Evolutionary conservation across 2,888 invertebrate genomes (phyloP), one percentile per base, ranked within the genome.

Genomic region (Meandrusa payeni): DNA sequence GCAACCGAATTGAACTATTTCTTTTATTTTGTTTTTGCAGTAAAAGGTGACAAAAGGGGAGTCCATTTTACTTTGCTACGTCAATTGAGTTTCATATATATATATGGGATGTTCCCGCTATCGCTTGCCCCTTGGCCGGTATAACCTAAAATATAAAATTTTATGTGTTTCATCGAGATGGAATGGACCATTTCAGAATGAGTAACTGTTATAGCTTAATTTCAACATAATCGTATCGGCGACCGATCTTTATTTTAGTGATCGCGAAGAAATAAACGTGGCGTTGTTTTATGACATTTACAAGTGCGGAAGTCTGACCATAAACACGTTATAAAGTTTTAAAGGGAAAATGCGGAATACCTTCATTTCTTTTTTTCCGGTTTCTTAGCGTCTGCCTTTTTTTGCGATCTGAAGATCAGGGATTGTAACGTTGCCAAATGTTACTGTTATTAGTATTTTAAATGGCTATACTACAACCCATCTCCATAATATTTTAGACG

Each of bases 141-240:
- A 43, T 47, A 36, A 51, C 62, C 61, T 64, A 80, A 78, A 80
- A 80, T 85, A 83, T 86, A 80, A 86, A 85, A 79, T 82, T 86
- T 86, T 78, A 85, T 82, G 81, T 64, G 59, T 64, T 66, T 60
- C 69, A 63, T 65, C 63, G 64, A 62, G 68, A 73, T 66, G 68
- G 64, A 56, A 73, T 70, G 62, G 72, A 57, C 64, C 64, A 64
- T 71, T 72, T 58, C 69, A 61, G 64, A 61, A 65, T 71, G 69
- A 76, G 63, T 78, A 79, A 85, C 73, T 79, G 85, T 86, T 85
- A 86, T 83, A 78, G 76, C 86, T 86, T 85, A 79, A 86, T 86
- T 86, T 75, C 58, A 61, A 66, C 67, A 70, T 76, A 77, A 81
- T 79, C 76, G 60, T 67, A 68, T 71, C 73, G 67, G 73, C 70